These are phyloP conservation scores for Vanessa cardui DNA, from an alignment of 2,888 invertebrate species.

Conservation along the genomic window DNA sequence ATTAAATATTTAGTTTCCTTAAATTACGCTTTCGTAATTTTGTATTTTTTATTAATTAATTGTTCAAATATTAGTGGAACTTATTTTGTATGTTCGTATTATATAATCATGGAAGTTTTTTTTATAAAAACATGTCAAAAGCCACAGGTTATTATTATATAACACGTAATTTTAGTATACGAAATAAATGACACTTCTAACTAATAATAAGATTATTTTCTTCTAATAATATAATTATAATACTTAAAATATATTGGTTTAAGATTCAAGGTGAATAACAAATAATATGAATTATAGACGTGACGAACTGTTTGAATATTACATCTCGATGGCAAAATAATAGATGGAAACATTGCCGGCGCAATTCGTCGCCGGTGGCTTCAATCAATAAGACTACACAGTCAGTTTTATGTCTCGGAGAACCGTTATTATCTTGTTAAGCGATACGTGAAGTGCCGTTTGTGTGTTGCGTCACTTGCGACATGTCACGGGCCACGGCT, in stretches of 20 bases:
- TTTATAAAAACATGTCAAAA: neutral
- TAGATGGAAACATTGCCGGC: constrained; percentile 16
- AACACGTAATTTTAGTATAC: too few species aligned
- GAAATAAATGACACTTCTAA: too few species aligned
- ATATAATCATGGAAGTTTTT: too few species aligned
- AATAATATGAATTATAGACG: neutral
- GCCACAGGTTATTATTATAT: too few species aligned
- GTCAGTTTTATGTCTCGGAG: constrained; percentile 40
- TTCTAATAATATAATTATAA: neutral
- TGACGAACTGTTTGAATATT: constrained; percentile 13
- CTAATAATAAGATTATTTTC: too few species aligned
- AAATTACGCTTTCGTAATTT: neutral
- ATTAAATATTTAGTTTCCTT: constrained; percentile 3
- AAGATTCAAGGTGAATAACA: neutral
- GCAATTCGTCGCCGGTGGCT: constrained; percentile 27
- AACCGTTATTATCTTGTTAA: constrained; percentile 49
- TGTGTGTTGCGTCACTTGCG: constrained; percentile 33
- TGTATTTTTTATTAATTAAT: too few species aligned
- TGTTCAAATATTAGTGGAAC: too few species aligned
- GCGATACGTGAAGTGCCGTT: constrained; percentile 41
- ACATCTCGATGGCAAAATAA: constrained; percentile 28
- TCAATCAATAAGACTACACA: constrained; percentile 39
- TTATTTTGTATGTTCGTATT: too few species aligned
- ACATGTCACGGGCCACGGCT: constrained; percentile 22
- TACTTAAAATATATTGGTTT: neutral